These are phyloP conservation scores for Limnephilus rhombicus DNA, from an alignment of 2,888 invertebrate species.

Conservation along the genomic window DNA sequence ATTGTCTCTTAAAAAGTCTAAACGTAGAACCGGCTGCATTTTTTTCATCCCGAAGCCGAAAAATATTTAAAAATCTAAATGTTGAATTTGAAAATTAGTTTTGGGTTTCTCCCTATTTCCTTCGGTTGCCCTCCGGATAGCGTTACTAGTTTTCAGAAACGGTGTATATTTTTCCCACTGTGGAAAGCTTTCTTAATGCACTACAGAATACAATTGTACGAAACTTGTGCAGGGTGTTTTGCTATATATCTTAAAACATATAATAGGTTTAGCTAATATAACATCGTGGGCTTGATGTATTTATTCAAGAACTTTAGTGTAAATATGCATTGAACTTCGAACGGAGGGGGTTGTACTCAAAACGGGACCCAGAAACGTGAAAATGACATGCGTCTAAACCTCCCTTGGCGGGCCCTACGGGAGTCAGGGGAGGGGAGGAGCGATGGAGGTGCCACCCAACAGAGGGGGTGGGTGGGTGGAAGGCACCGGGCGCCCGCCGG, in stretches of 20 bases:
- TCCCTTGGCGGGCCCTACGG: slow-evolving; percentile 44
- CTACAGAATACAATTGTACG: neutral
- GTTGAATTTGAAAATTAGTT: too few species aligned
- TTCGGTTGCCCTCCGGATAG: too few species aligned
- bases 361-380: slow-evolving; percentile 54
- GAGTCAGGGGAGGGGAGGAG: neutral
- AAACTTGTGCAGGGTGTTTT: too few species aligned
- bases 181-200: neutral
- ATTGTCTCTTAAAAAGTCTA: too few species aligned
- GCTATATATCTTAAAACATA: neutral
- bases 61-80: too few species aligned
- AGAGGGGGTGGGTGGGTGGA: slow-evolving; percentile 67
- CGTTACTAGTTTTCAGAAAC: too few species aligned
- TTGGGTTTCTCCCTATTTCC: too few species aligned
- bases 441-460: slow-evolving; percentile 59
- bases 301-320: too few species aligned
- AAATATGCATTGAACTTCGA: neutral
- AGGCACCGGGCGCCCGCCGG: slow-evolving; percentile 66
- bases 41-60: too few species aligned
- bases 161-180: neutral
- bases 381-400: slow-evolving; percentile 62
- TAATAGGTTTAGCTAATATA: neutral
- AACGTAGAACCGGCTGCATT: too few species aligned
- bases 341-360: slow-evolving; percentile 27
- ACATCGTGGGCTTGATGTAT: too few species aligned